These are phyloP conservation scores for Eulemur macaco DNA, from an alignment of 2,113 vertebrate genomes.

Conservation along the genomic window DNA sequence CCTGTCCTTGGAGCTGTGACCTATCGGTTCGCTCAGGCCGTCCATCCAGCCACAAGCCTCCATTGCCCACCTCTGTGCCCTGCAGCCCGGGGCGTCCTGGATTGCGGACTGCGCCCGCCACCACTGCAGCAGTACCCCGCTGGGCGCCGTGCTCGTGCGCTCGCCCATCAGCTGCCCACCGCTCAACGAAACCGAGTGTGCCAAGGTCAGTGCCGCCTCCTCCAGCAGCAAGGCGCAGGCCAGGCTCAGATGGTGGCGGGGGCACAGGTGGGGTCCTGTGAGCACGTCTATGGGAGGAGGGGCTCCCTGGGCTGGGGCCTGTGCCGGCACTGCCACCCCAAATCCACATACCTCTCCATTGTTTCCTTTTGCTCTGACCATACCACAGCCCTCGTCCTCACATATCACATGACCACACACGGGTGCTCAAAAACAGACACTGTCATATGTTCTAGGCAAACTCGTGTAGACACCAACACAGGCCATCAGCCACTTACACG, in stretches of 20 bases:
- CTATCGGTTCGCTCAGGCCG: accelerated
- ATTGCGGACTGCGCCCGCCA: slow-evolving; percentile 92
- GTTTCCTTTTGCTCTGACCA: background rate
- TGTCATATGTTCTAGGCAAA: background rate
- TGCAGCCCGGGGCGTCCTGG: slow-evolving; percentile 91
- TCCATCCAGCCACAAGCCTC: background rate
- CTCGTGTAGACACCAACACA: background rate
- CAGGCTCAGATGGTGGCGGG: background rate
- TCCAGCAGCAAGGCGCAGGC: accelerated
- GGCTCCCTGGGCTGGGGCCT: background rate
- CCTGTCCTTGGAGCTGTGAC: background rate
- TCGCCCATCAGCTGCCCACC: slow-evolving; percentile 96
- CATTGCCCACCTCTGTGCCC: background rate
- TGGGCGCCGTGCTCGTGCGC: slow-evolving; percentile 91
- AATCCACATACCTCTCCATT: accelerated
- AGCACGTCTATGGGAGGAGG: background rate
- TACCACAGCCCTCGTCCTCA: background rate
- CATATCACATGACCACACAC: background rate
- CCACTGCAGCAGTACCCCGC: slow-evolving; percentile 89
- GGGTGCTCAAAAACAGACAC: background rate
- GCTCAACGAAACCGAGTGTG: slow-evolving; percentile 96
- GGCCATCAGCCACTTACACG: background rate
- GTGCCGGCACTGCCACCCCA: no score
- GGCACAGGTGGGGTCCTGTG: background rate
- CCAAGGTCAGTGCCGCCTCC: slow-evolving; percentile 89